Conservation (phyloP, 2,888 invertebrate genomes). For the Cistogaster globosa region DNA sequence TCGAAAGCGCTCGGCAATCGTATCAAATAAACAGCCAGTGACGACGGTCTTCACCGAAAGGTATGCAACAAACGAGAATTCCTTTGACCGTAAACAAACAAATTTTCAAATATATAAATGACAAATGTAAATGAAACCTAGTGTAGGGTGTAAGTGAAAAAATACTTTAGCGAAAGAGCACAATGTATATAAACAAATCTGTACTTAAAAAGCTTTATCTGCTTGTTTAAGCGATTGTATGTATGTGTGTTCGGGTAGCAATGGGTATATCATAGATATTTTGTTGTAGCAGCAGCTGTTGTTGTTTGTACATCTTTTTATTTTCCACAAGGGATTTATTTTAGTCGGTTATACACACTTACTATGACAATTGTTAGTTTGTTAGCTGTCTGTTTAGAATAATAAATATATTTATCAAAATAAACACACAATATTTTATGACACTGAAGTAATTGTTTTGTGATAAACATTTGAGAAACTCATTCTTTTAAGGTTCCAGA, state of each 20-base stretch:
- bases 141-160: not conserved
- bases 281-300: constrained; percentile 3
- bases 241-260: not conserved
- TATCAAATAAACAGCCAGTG: too few species aligned
- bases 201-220: not conserved
- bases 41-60: too few species aligned
- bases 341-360: constrained; percentile 14
- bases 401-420: not conserved
- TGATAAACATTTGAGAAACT: constrained; percentile 36
- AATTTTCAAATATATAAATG: too few species aligned
- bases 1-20: too few species aligned
- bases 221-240: not conserved
- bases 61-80: too few species aligned
- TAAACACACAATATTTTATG: constrained; percentile 1
- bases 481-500: not conserved
- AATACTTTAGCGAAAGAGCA: not conserved
- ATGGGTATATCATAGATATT: not conserved
- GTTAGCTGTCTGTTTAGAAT: constrained; percentile 8
- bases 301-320: constrained; percentile 56
- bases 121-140: too few species aligned
- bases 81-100: too few species aligned
- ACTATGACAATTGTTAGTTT: constrained; percentile 11
- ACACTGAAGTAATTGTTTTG: constrained; percentile 46
- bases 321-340: constrained; percentile 60
- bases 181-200: not conserved